These are phyloP conservation scores for Zosterops japonicus DNA, from an alignment of 2,113 vertebrate genomes.

Conservation along the genomic window DNA sequence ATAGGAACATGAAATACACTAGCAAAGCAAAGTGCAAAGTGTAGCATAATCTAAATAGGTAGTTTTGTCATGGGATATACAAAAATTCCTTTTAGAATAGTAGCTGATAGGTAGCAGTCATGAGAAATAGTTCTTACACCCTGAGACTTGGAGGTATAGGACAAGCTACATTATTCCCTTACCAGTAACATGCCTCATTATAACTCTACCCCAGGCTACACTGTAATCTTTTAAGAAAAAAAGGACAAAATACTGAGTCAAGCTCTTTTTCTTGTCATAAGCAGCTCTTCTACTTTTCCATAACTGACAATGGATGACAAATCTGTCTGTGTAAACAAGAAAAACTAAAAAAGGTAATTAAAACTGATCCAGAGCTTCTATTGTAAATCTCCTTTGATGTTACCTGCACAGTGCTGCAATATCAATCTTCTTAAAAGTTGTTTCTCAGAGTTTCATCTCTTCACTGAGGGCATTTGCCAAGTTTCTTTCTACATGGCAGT, in stretches of 20 bases:
- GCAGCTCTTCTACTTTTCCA: neutral
- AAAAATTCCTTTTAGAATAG: neutral
- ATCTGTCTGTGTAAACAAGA: neutral
- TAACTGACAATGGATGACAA: neutral
- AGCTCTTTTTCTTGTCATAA: neutral
- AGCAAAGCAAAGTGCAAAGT: neutral
- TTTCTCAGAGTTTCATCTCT: neutral
- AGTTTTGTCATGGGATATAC: neutral
- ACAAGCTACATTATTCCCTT: neutral
- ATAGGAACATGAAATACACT: neutral
- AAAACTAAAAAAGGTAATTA: neutral
- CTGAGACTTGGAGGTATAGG: neutral
- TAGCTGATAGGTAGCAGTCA: neutral
- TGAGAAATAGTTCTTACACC: neutral
- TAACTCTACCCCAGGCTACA: neutral
- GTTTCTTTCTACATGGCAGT: neutral
- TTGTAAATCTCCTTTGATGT: neutral
- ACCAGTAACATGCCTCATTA: conserved; percentile 12
- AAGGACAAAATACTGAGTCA: neutral
- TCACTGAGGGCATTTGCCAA: neutral
- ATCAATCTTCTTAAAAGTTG: neutral
- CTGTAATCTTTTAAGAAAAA: neutral
- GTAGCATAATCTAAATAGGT: neutral
- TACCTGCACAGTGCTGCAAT: neutral
- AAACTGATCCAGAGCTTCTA: neutral